Evolutionary conservation across 2,113 vertebrate genomes (phyloP).

Genomic region (Callopanchax toddi): DNA sequence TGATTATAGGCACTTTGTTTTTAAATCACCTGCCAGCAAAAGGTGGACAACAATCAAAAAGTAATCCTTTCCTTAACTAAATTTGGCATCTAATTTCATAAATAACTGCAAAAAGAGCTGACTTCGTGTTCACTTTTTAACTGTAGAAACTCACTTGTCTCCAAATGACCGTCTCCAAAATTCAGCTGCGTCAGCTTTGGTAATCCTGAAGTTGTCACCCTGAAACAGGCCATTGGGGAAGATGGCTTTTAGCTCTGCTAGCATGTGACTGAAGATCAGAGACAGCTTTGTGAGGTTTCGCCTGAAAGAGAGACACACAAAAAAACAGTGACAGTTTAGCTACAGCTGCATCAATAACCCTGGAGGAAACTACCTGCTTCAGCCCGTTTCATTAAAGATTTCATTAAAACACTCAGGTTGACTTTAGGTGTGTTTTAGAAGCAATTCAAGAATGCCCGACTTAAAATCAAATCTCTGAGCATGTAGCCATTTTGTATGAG

Average conservation of each 20-base stretch:
- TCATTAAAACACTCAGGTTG: neutral
- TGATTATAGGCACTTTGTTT: too few relatives aligned
- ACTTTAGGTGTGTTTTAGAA: neutral
- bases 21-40: too few relatives aligned
- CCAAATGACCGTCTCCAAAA: slow-evolving; percentile 98
- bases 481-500: neutral
- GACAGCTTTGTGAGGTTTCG: slow-evolving; percentile 96
- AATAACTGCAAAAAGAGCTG: too few relatives aligned
- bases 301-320: slow-evolving; percentile 68
- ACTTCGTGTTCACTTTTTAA: too few relatives aligned
- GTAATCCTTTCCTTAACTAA: too few relatives aligned
- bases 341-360: neutral
- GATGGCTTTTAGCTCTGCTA: slow-evolving; percentile 97
- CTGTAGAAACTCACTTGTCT: slow-evolving; percentile 88
- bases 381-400: neutral
- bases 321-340: slow-evolving; percentile 1
- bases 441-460: too few relatives aligned
- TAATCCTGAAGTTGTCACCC: slow-evolving; percentile 97
- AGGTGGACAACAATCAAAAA: too few relatives aligned
- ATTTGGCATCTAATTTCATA: too few relatives aligned
- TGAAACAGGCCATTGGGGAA: slow-evolving; percentile 97
- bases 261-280: slow-evolving; percentile 99
- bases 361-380: neutral
- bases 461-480: neutral
- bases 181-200: slow-evolving; percentile 97